A percentile compares a stretch with the other conserved stretches of the same genome.
phyloP scores from a whole-genome alignment of 2,888 invertebrate genomes.

The Bellardia pandia region DNA sequence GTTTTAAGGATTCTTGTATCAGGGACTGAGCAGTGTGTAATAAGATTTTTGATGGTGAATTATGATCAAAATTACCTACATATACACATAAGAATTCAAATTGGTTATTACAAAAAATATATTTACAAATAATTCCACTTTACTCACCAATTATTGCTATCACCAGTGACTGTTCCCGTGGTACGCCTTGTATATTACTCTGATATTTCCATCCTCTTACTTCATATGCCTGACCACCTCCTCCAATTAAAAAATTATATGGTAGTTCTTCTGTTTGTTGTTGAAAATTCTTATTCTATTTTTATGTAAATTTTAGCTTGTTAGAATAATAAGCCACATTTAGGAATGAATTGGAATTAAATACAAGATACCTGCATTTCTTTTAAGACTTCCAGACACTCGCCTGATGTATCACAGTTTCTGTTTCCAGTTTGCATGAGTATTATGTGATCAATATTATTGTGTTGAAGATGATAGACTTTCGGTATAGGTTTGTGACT shows the following conservation, averaged over 20 bases:
- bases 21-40: conserved; percentile 77
- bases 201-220: conserved; percentile 84
- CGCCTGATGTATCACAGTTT: conserved; percentile 80
- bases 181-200: conserved; percentile 78
- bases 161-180: conserved; percentile 80
- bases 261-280: conserved; percentile 77
- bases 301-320: neutral
- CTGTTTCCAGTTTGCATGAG: conserved; percentile 84
- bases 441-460: conserved; percentile 82
- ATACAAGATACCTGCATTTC: conserved; percentile 83
- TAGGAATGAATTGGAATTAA: no score
- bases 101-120: neutral
- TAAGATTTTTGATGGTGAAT: conserved; percentile 76
- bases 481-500: conserved; percentile 73
- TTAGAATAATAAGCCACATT: no score
- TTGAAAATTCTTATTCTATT: conserved; percentile 15
- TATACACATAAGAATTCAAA: conserved; percentile 5
- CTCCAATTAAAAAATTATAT: conserved; percentile 85
- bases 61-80: conserved; percentile 78
- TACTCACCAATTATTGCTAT: conserved; percentile 84
- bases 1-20: conserved; percentile 78
- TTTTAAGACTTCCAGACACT: conserved; percentile 82
- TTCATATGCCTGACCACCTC: conserved; percentile 85
- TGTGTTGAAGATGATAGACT: conserved; percentile 73
- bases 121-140: neutral